Evolutionary conservation across 1,140 invertebrate genomes (phyloP), one percentile per base, ranked within the genome.

Genomic region (Bombus breviceps): DNA sequence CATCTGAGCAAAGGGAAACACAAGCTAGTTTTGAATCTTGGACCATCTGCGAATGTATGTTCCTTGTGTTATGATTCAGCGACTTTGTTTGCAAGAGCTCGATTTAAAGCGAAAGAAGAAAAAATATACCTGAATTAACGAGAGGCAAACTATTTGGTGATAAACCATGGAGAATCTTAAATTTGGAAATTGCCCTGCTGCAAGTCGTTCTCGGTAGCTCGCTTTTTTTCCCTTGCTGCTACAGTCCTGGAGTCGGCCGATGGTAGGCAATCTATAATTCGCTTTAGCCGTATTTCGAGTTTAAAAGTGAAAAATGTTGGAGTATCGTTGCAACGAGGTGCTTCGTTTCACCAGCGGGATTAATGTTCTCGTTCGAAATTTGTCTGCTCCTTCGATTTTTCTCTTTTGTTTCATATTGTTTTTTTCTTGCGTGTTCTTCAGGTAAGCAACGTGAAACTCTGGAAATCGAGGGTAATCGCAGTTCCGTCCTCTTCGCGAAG

Each of bases 281-380:
- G 62, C 28, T 77, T 77, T 62, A 32, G 57, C 28, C 28, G 75
- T 41, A 62, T 41, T 77, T 28, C 37, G 37, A 77, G 25, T 39
- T 77, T 77, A 77, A 77, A 59, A 39, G 57, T 41, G 57, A 62
- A 77, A 62, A 77, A 77, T 62, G 57, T 25, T 77, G 34, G 37
- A 77, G 18, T 39, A 62, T 28, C 34, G 53, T 77, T 76, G 34
- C 47, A 53, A 34, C 34, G n/a, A 74, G 41, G 3, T n/a, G n/a
- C 13, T 74, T 32, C 41, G 25, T 53, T 53, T 22, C 28, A 39
- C 12, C 28, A 57, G 47, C 32, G 1, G 34, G 28, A 62, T 77
- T 77, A 62, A 62, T 41, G 34, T 37, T 77, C 13, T 28, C 10
- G 37, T 62, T 77, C 32, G 12, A 18, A 10, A 22, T 77, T 28